These are phyloP conservation scores for Diplolepis rosae DNA, from an alignment of 2,888 invertebrate genomes.

Conservation along the genomic window DNA sequence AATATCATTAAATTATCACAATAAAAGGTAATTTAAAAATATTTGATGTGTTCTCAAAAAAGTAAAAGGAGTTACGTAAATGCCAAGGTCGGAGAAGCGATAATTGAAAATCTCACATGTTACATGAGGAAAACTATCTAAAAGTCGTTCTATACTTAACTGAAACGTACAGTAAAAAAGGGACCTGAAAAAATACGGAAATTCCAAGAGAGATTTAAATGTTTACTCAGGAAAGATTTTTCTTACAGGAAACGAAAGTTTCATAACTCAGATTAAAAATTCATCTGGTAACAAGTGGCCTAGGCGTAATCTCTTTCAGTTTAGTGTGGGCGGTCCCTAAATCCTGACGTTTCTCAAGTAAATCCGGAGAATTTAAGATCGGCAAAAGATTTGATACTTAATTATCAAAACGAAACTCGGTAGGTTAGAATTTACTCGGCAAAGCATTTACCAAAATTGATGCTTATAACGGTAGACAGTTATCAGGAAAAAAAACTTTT, in stretches of 20 bases:
- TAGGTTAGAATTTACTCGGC: neutral
- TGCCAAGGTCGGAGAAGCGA: no score
- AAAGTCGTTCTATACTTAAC: neutral
- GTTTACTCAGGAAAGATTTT: neutral
- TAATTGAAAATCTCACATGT: neutral
- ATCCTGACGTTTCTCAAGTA: neutral
- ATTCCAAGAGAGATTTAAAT: neutral
- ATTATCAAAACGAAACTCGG: neutral
- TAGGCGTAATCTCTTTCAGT: neutral
- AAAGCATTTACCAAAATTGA: neutral
- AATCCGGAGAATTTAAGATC: slow-evolving; percentile 18
- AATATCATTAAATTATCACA: no score
- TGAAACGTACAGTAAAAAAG: no score
- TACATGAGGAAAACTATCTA: neutral
- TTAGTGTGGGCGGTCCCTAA: neutral
- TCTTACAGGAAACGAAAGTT: neutral
- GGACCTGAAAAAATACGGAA: no score
- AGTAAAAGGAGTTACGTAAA: no score
- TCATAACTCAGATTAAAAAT: neutral
- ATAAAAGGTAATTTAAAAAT: no score
- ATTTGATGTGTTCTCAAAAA: no score
- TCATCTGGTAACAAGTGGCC: neutral
- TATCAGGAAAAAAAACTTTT: slow-evolving; percentile 5
- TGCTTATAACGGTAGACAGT: neutral
- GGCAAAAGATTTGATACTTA: neutral